Evolutionary conservation across 2,113 vertebrate genomes (phyloP), one percentile per base, ranked within the genome.

Genomic region (Eublepharis macularius): DNA sequence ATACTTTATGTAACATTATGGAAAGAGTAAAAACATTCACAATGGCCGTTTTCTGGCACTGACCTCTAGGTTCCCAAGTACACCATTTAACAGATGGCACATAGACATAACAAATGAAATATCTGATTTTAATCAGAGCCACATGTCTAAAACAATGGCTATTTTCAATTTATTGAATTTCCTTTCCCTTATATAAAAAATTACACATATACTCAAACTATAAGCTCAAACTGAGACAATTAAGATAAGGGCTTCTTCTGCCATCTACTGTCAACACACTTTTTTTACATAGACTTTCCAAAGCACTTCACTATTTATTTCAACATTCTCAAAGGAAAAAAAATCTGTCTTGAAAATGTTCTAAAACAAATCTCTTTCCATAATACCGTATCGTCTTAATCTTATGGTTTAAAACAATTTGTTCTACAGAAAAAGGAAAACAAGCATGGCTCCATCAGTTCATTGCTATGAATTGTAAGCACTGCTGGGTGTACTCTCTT

Each of bases 201-300:
- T n/a, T 14, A 86, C 85, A 60, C 16, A 36, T 24, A 83, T 29
- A 34, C 57, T 85, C 13, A 86, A 41, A 66, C 39, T 77, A 85
- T 17, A 45, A 2, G 87, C 39, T 32, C 49, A 89, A 90, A n/a
- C 1, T 68, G 86, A 89, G 1, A 0, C 0, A 86, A 86, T 49
- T 2, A 2, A 87, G 79, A 21, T 79, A 24, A 84, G 90, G 81
- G 84, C 89, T 92, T 92, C 92, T 90, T 91, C 94, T 93, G 93
- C 94, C 94, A 94, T 72, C 94, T 95, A 86, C 92, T 73, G 91
- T 89, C 90, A 88, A 87, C 89, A 74, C 26, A 57, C 41, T n/a
- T 63, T 80, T 83, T 60, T 10, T 45, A 32, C 70, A 45, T n/a
- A 29, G 54, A 24, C 36, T 57, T 8, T 14, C 7, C n/a, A 70